Base-by-base conservation (phyloP, 92 coral and sea anemone species). In the Parazoanthus atlanticus region DNA sequence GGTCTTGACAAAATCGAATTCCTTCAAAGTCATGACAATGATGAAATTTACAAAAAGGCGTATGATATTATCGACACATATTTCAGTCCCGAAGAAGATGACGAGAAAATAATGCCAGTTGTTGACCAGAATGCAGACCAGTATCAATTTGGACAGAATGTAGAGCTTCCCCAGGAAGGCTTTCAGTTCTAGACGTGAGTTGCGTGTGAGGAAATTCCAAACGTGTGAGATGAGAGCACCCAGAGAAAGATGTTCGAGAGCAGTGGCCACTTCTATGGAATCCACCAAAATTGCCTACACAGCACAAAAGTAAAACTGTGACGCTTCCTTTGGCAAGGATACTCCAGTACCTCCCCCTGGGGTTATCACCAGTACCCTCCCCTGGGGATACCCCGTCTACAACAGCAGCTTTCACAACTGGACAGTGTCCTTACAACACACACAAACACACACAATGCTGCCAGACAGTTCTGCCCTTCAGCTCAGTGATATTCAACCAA, bases 1-100 rank as follows among this genome's bases (percentile, higher is more conserved):
- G 99, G 99, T 54, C 87, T 97, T 58, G 99, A 97, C 95, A 97
- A 97, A 91, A 95, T 97, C 76, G 98, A 97, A 73, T 97, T 94
- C 84, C 99, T 97, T 74, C 99, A 97, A 91, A 95, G 99, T 72
- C 99, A 97, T 75, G 99, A 97, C 90, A 97, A 97, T 82, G 98
- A 97, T 70, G 97, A 97, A 88, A 97, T 97, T 41, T 97, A 97
- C 91, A 95, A 95, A 88, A 97, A 97, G 75, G 96, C 98, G 8
- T 97, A 94, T 86, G 99, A 95, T 78, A 95, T 97, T 25, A 95
- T 97, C 21, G 99, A 97, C 89, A 90, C 93, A 61, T 97, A 91
- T 80, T 97, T 97, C 88, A 95, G 98, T 32, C 94, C 96, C 4
- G 99, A 97, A 49, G 99, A 97, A 17, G 99, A 95, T 25, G 99